These are phyloP conservation scores for Lucilia cuprina DNA, from an alignment of 1,140 invertebrate species.

Conservation along the genomic window DNA sequence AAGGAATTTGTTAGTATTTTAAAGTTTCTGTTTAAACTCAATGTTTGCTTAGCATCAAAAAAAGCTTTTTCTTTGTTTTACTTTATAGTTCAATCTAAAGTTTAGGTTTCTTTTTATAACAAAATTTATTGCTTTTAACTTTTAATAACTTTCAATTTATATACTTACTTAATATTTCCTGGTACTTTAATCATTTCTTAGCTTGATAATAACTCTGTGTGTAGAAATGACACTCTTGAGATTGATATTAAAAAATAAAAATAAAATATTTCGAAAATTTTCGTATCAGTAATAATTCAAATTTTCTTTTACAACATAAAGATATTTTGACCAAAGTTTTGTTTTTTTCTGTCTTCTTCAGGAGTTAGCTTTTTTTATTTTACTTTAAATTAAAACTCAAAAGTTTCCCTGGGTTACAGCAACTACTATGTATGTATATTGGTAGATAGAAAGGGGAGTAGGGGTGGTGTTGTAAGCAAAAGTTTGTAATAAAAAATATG, in stretches of 20 bases:
- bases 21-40: too few relatives aligned
- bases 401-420: neutral
- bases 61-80: neutral
- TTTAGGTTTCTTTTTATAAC: neutral
- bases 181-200: neutral
- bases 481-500: neutral
- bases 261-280: neutral
- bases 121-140: neutral
- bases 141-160: neutral
- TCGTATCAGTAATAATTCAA: neutral
- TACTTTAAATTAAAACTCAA: slow-evolving; percentile 12
- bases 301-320: neutral
- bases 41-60: too few relatives aligned
- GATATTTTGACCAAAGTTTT: neutral
- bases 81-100: neutral
- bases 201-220: neutral
- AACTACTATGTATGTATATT: neutral
- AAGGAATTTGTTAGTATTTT: too few relatives aligned
- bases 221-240: neutral
- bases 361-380: neutral
- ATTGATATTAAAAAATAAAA: slow-evolving; percentile 10
- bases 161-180: neutral
- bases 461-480: neutral
- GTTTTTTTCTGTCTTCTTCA: neutral
- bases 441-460: neutral